Evolutionary conservation across 2,113 vertebrate species (phyloP), one percentile per base, ranked within the genome.

Genomic region (Chaetodon trifascialis): DNA sequence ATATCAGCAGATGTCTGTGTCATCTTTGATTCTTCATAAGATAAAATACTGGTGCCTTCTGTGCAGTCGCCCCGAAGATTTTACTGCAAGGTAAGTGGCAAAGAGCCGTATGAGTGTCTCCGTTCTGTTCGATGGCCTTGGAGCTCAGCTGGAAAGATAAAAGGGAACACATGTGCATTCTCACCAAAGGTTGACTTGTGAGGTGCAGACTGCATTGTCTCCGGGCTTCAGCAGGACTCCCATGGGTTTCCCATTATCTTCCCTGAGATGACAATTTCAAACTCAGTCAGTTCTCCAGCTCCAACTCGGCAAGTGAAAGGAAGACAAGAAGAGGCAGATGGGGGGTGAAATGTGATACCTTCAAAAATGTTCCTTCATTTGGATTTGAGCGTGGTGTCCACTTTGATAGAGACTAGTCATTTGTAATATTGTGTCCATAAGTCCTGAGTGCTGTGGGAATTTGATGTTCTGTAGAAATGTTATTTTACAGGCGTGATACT

Each of bases 161-260:
- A 86, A 86, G 81, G 67, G 34, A 71, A 34, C 11, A 60, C 69
- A 69, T 70, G 76, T 82, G 54, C 54, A 38, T 83, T 70, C 40
- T 73, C 76, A 58, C 7, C 54, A 62, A 79, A 74, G 70, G 55
- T 59, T 69, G 86, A 74, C 60, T 70, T 79, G 75, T 30, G 81
- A 83, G 58, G 38, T 16, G 0, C 69, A 49, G 76, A 70, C 85
- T 42, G 23, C 47, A 67, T 75, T 80, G 86, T 90, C 75, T 90
- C 70, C 63, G 0, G 1, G 42, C 78, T 77, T 76, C 23, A 0
- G 21, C 68, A 49, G 88, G 56, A 80, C 86, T 91, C 90, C 83
- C 66, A 34, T 64, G 81, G 77, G 89, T 90, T 84, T 89, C 63
- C 83, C 76, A 93, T 92, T 92, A 92, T 88, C 82, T 84, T 88